phyloP scores from a whole-genome alignment of 2,888 invertebrate genomes.

The Caenorhabditis sp. region DNA sequence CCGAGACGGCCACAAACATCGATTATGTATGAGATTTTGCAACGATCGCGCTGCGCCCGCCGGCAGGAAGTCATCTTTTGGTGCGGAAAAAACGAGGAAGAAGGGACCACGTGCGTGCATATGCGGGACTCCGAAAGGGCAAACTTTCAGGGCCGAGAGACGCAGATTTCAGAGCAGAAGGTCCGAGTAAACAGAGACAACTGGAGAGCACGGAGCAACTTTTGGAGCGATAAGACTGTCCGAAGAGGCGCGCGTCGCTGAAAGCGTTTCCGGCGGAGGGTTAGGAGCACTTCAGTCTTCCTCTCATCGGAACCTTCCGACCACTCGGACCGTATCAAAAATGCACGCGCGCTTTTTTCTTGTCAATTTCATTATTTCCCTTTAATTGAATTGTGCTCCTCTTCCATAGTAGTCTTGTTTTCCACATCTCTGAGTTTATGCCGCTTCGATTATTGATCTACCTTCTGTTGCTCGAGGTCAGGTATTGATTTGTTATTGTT shows the following conservation, averaged over 20 bases:
- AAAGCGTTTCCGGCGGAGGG: neutral
- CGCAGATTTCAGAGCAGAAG: neutral
- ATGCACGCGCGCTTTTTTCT: too few species aligned
- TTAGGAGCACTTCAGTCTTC: neutral
- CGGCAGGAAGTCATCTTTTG: conserved; percentile 6
- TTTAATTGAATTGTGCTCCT: too few species aligned
- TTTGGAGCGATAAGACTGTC: neutral
- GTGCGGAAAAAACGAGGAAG: neutral
- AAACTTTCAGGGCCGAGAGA: conserved; percentile 7
- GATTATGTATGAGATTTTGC: conserved; percentile 44
- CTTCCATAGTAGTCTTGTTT: too few species aligned
- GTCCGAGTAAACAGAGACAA: neutral
- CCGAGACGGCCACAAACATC: conserved; percentile 8
- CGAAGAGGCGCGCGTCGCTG: too few species aligned
- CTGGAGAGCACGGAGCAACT: neutral
- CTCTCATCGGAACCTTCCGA: conserved; percentile 4
- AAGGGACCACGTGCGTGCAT: neutral
- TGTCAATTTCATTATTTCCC: too few species aligned
- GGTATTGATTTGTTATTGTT: too few species aligned
- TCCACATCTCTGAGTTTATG: too few species aligned
- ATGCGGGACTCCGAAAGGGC: neutral
- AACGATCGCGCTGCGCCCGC: conserved; percentile 1
- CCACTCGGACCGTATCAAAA: too few species aligned
- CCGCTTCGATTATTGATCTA: too few species aligned
- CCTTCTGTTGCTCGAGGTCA: too few species aligned